phyloP scores from a whole-genome alignment of 2,888 invertebrate genomes.

The Rhyacophila evoluta region DNA sequence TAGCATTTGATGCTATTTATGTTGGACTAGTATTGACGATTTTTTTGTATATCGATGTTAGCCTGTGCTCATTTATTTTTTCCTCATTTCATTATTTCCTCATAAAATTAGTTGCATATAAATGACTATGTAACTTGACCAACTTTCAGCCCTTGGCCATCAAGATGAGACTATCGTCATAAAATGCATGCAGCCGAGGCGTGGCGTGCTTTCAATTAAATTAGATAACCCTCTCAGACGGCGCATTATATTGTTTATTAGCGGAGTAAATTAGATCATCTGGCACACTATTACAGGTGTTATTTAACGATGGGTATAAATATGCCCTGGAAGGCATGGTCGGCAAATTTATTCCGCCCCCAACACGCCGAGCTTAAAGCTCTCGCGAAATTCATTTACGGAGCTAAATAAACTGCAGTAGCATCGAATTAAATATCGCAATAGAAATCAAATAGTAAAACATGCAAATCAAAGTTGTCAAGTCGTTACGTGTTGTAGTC shows the following conservation, averaged over 20 bases:
- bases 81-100: too few species aligned
- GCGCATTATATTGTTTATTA: background rate
- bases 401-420: background rate
- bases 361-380: background rate
- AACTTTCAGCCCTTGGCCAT: too few species aligned
- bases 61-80: too few species aligned
- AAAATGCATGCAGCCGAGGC: background rate
- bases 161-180: background rate
- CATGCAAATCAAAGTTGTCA: too few species aligned
- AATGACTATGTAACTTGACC: too few species aligned
- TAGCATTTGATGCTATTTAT: too few species aligned
- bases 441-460: too few species aligned
- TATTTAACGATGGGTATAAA: slow-evolving; percentile 18
- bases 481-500: too few species aligned
- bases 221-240: background rate
- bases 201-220: slow-evolving; percentile 15
- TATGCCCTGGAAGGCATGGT: background rate
- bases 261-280: background rate
- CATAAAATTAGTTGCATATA: too few species aligned
- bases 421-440: too few species aligned
- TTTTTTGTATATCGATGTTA: too few species aligned
- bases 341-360: slow-evolving; percentile 2
- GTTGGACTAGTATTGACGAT: too few species aligned
- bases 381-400: background rate
- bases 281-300: slow-evolving; percentile 1